These are phyloP conservation scores for Labia minor DNA, from an alignment of 2,888 invertebrate species.

Conservation along the genomic window DNA sequence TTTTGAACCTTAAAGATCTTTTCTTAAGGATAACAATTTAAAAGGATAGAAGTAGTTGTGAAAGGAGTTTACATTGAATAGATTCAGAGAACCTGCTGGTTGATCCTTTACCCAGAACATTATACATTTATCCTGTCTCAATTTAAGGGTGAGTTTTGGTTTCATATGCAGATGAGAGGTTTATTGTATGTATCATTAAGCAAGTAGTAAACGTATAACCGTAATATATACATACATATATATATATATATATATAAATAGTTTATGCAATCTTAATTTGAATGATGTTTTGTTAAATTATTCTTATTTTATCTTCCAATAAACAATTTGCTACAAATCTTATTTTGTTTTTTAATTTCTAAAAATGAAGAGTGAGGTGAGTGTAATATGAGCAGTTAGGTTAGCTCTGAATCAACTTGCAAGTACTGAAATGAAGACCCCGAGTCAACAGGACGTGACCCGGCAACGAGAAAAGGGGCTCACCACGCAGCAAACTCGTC, in stretches of 20 bases:
- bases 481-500: neutral
- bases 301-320: no score
- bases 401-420: slow-evolving; percentile 13
- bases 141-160: neutral
- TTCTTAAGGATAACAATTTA: no score
- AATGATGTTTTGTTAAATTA: neutral
- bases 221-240: neutral
- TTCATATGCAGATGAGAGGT: slow-evolving; percentile 6
- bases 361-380: neutral
- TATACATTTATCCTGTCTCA: neutral
- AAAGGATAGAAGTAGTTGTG: no score
- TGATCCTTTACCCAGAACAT: neutral
- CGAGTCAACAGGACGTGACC: slow-evolving; percentile 13
- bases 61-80: neutral
- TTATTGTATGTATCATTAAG: neutral
- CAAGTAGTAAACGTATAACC: neutral
- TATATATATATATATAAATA: no score
- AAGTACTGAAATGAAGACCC: neutral
- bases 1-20: no score
- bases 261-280: neutral
- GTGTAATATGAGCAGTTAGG: neutral
- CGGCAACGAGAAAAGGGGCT: slow-evolving; percentile 4
- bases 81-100: neutral
- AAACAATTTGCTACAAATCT: no score
- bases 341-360: neutral